Base-by-base conservation (phyloP, 2,888 invertebrate species). In the Torymus auratus region DNA sequence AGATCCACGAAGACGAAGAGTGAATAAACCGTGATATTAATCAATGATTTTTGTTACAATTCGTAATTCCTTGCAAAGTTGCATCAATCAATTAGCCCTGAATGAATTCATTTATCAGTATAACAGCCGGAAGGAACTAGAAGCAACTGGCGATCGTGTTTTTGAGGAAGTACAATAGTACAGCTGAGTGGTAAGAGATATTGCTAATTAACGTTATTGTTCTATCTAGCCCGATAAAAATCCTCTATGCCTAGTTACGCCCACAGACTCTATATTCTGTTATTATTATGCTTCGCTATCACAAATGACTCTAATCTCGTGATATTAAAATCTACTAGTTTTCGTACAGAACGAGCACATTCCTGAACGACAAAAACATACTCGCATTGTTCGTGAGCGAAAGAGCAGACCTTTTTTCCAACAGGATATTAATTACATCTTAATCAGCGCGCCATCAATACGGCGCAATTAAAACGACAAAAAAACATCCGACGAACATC, bases 201-300 rank as follows among this genome's bases (percentile, higher is more conserved):
- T 56, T 50, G 12, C 41, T 77, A 77, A 77, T 77, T 77, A 62
- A 62, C 20, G 53, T 62, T 7, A 41, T 41, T 64, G 20, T 77
- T 62, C 11, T 76, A 58, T 76, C 60, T 58, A 41, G 23, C n/a
- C 17, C 14, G 76, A 76, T 76, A 76, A 69, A 61, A 61, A 53
- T 13, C 5, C 14, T 56, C 28, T 55, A 58, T 62, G 53, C 20
- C 52, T 23, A 28, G 10, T 4, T 1, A 52, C 17, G 14, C 71
- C 53, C 41, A 61, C 23, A 41, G 41, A 41, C 5, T 41, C 41
- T 41, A 41, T 41, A 41, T 7, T 41, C 41, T 41, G 41, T 41
- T 41, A 41, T 41, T 41, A 10, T 41, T 41, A 41, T 41, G 41
- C 41, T 41, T 41, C 7, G 41, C 41, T 41, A 41, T 41, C 41